Conservation (phyloP, 2,888 invertebrate genomes). For the Drosophila aldrichi region DNA sequence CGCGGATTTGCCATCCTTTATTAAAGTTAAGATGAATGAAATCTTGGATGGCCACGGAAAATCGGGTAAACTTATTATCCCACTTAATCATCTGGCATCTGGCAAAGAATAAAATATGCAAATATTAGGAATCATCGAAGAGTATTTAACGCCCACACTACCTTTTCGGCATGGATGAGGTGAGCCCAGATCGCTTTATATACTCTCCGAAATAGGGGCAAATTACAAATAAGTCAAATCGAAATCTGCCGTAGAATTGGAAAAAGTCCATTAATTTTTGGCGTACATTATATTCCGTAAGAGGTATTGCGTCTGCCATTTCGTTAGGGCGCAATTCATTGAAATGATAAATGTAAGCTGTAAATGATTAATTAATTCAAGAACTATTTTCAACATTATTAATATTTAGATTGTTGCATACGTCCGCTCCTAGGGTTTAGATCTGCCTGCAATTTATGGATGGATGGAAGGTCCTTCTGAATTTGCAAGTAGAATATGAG, state of each 20-base stretch:
- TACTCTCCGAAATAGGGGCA: conserved; percentile 7
- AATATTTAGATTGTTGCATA: conserved; percentile 15
- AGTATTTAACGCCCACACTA: neutral
- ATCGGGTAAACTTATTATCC: neutral
- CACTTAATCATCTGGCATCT: neutral
- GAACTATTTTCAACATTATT: neutral
- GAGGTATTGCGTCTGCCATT: neutral
- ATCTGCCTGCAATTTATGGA: conserved; percentile 7
- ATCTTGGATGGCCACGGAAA: conserved; percentile 19
- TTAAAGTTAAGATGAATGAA: conserved; percentile 12
- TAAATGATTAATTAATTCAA: neutral
- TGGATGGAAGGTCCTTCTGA: conserved; percentile 13
- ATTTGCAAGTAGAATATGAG: conserved; percentile 41
- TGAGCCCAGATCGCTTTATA: fast-evolving
- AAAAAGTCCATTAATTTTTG: neutral
- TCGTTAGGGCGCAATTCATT: neutral
- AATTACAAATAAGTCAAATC: neutral
- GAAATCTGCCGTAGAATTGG: neutral
- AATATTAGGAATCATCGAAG: neutral
- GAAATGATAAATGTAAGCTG: conserved; percentile 13
- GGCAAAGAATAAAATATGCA: neutral
- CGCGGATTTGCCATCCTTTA: neutral
- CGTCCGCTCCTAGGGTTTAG: neutral
- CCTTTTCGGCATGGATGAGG: conserved; percentile 4
- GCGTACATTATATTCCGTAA: neutral